Conservation (phyloP, 2,888 invertebrate genomes). For the Diploptera punctata region DNA sequence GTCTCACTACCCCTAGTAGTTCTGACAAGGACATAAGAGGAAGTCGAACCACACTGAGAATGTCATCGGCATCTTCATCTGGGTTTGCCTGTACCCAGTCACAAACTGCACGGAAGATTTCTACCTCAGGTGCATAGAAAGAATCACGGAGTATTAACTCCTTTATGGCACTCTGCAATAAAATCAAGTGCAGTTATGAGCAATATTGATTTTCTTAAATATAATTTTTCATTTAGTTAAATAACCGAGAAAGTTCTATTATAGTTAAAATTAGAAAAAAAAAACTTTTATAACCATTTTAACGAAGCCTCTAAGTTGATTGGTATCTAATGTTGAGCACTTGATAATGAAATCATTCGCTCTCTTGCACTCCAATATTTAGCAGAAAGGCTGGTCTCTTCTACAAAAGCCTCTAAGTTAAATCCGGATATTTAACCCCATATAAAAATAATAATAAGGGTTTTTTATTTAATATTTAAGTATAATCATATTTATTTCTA, state of each 20-base stretch:
- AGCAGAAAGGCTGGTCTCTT: too few species aligned
- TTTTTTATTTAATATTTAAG: too few species aligned
- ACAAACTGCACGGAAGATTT: constrained; percentile 90
- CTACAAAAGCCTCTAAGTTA: too few species aligned
- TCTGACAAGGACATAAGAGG: constrained; percentile 89
- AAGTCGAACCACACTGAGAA: constrained; percentile 66
- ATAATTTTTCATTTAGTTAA: not conserved
- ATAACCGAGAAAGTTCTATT: not conserved
- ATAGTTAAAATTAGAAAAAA: not conserved
- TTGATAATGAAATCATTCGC: too few species aligned
- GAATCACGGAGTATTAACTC: constrained; percentile 90
- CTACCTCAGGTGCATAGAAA: constrained; percentile 95
- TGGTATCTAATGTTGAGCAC: too few species aligned
- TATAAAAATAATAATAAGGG: too few species aligned
- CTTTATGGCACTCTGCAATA: constrained; percentile 72
- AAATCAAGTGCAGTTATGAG: too few species aligned
- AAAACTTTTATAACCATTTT: not conserved
- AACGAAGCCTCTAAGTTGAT: too few species aligned
- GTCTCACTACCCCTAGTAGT: constrained; percentile 86
- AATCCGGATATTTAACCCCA: too few species aligned
- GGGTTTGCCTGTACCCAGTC: constrained; percentile 86
- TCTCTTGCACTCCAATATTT: too few species aligned
- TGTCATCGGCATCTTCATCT: constrained; percentile 55
- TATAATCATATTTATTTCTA: too few species aligned
- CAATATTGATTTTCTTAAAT: too few species aligned